Evolutionary conservation across 1,140 invertebrate genomes (phyloP), one percentile per base, ranked within the genome.

Genomic region (Bombus impatiens): DNA sequence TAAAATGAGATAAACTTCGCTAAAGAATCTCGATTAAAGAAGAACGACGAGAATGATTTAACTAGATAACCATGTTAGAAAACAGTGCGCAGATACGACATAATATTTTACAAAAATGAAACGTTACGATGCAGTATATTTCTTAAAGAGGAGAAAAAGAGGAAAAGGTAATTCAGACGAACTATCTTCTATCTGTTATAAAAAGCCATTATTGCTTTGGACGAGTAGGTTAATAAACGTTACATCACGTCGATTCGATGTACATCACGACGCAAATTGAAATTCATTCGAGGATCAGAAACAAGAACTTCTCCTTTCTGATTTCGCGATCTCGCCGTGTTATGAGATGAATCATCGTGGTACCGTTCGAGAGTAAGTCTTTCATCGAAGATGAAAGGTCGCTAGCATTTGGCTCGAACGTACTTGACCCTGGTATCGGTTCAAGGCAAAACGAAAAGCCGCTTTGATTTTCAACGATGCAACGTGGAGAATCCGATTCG

Each of bases 281-380:
- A 2, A 13, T 53, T 1, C 59, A 67, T 37, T 37, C 15, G 25
- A 5, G 18, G 15, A 47, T 25, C 4, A 70, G 25, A n/a, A 57
- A 59, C 32, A 32, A 40, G n/a, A 44, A 67, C 40, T 65, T 35
- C 37, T 28, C 32, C n/a, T 40, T 25, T 13, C 37, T 15, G 35
- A 42, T 77, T 42, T n/a, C n/a, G 18, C 32, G 44, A 76, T 65
- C 42, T 32, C 22, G 9, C 22, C 28, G 15, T 53, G 47, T 77
- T 15, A n/a, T 2, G 18, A 13, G 37, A 40, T 83, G 89, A 90
- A 62, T 89, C 86, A 88, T 83, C 75, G 65, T 4, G 42, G 67
- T 37, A 40, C 18, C 25, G 42, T 32, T 47, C 57, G 67, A 86
- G 74, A 78, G 81, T 84, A 83, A 86, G 53, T 42, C 40, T 40